A percentile compares a stretch with the other conserved stretches of the same genome.
Conservation (phyloP, 2,113 vertebrate genomes). For the Cricetomys ansorgei region DNA sequence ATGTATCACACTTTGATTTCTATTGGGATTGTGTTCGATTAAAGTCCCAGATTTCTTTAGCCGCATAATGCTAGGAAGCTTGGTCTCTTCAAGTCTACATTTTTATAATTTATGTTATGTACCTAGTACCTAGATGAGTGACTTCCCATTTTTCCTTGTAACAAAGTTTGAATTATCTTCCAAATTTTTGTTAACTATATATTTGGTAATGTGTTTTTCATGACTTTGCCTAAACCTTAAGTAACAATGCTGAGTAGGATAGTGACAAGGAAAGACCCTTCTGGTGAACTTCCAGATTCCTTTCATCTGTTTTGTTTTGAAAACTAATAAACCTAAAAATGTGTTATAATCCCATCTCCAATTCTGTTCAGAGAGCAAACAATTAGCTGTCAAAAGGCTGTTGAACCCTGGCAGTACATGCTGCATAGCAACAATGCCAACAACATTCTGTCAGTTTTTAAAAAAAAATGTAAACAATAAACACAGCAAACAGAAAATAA, state of each 20-base stretch:
- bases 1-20: background rate
- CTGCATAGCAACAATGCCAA: background rate
- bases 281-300: background rate
- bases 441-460: background rate
- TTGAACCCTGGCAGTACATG: background rate
- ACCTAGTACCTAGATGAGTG: background rate
- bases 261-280: background rate
- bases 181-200: background rate
- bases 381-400: background rate
- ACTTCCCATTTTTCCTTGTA: conserved; percentile 16
- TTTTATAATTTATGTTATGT: conserved; percentile 9
- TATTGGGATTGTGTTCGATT: background rate
- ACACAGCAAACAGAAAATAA: background rate
- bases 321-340: conserved; percentile 17
- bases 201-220: conserved; percentile 38
- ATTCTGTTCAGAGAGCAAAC: conserved; percentile 30
- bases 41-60: conserved; percentile 34
- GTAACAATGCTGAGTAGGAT: conserved; percentile 16
- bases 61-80: background rate
- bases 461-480: background rate
- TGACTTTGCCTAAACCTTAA: background rate
- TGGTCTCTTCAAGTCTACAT: background rate
- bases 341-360: background rate
- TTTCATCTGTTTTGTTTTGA: conserved; percentile 13
- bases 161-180: conserved; percentile 11